Evolutionary conservation across 1,140 invertebrate genomes (phyloP), one percentile per base, ranked within the genome.

Genomic region (Leptopilina boulardi): DNA sequence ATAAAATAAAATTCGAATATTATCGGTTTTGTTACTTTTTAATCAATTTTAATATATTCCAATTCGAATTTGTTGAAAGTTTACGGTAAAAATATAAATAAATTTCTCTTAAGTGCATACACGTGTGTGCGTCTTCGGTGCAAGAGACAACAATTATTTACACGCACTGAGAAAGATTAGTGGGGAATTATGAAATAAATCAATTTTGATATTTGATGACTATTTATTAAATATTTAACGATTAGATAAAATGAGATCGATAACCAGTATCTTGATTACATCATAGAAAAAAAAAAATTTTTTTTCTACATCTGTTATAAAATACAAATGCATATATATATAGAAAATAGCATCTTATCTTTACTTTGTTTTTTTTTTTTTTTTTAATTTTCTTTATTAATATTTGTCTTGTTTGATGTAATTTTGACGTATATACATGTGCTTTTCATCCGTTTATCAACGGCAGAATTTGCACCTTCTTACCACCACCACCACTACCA

Each of bases 361-460:
- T 73, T 13, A 70, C 6, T 74, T 77, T 47, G 73, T 80, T 86
- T 83, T 74, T 84, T 83, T 84, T 85, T 88, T 84, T 84, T 81
- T 80, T 84, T 54, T 84, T 86, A 8, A 6, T 38, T 84, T 83
- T 84, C 81, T 79, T 79, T 83, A 82, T 88, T 87, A 83, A 84
- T 86, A 8, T 38, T 87, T 89, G 88, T 85, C 87, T 90, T 86
- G 84, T 87, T 89, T 85, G 88, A 82, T 38, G 34, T 84, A 87
- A 80, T 84, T 88, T 89, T 82, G 86, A 86, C 86, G 85, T 87
- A 85, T 77, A 74, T 81, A 72, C 76, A 72, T n/a, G n/a, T n/a
- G n/a, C n/a, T n/a, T n/a, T n/a, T 87, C 83, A 83, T 71, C 44
- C 30, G 34, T 75, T 70, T 71, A 75, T 75, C 73, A 34, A 72